Evolutionary conservation across 2,113 vertebrate species (phyloP).

Genomic region (Centrocercus urophasianus): DNA sequence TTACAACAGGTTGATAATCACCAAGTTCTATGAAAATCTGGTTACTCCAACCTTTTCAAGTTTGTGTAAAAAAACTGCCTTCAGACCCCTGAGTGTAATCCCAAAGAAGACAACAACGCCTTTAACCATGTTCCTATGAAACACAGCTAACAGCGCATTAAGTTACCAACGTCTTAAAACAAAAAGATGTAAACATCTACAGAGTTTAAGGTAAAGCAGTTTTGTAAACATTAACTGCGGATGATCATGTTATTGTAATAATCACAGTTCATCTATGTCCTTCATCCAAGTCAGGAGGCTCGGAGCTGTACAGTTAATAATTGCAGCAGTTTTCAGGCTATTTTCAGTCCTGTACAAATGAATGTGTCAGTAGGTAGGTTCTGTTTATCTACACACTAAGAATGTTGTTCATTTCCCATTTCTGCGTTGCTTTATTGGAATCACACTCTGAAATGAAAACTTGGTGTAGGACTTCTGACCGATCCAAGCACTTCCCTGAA

Average conservation of each 20-base stretch:
- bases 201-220: slow-evolving; percentile 88
- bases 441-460: slow-evolving; percentile 94
- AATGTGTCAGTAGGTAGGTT: slow-evolving; percentile 71
- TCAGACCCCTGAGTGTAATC: slow-evolving; percentile 89
- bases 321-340: slow-evolving; percentile 86
- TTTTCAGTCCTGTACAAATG: slow-evolving; percentile 76
- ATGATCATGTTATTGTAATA: slow-evolving; percentile 79
- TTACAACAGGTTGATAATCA: slow-evolving; percentile 79
- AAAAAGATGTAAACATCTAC: slow-evolving; percentile 89
- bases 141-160: slow-evolving; percentile 78
- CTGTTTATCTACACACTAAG: slow-evolving; percentile 84
- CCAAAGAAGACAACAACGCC: slow-evolving; percentile 79
- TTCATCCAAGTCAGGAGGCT: slow-evolving; percentile 77
- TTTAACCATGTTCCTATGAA: slow-evolving; percentile 74
- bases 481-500: slow-evolving; percentile 92
- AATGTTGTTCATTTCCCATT: slow-evolving; percentile 99
- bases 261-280: slow-evolving; percentile 79
- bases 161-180: slow-evolving; percentile 79
- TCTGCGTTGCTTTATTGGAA: slow-evolving; percentile 89
- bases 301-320: slow-evolving; percentile 75
- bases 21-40: slow-evolving; percentile 76
- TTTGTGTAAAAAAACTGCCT: slow-evolving; percentile 85
- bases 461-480: slow-evolving; percentile 94
- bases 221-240: slow-evolving; percentile 88
- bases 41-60: slow-evolving; percentile 85